Evolutionary conservation across 2,797 vertebrate species (phyloP).

Genomic region (Spatula versicolor): DNA sequence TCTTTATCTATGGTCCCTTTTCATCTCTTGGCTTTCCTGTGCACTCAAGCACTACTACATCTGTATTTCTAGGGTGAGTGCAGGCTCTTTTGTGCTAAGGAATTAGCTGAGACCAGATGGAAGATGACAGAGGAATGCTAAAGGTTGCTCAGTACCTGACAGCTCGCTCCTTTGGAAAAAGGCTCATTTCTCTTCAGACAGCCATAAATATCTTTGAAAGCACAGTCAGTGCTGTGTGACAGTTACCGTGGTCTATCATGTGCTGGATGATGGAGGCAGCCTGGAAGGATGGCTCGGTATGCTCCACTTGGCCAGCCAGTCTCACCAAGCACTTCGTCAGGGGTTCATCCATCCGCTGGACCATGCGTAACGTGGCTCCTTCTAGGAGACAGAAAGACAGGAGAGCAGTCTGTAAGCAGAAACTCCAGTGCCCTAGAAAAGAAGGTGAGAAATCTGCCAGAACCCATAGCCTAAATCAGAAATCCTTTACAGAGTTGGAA

Average conservation of each 20-base stretch:
- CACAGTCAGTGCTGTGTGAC: not conserved
- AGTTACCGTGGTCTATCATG: conserved; percentile 57
- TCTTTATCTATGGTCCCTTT: not conserved
- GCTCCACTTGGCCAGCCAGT: conserved; percentile 59
- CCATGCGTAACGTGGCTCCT: conserved; percentile 20
- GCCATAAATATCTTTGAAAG: not conserved
- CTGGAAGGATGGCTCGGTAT: conserved; percentile 66
- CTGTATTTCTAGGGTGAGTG: not conserved
- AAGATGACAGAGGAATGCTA: not conserved
- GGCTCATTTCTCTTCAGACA: not conserved
- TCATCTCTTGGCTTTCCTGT: not conserved
- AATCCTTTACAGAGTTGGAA: not conserved
- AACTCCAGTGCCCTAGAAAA: not conserved
- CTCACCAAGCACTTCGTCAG: conserved; percentile 62
- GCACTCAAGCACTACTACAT: not conserved
- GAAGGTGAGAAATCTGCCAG: not conserved
- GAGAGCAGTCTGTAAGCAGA: not conserved
- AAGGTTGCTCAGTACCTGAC: not conserved
- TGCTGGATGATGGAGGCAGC: conserved; percentile 71
- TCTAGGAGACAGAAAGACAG: conserved; percentile 40
- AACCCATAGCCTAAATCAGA: not conserved
- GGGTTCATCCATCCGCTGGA: conserved; percentile 59
- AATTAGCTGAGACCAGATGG: not conserved
- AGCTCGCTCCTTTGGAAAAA: not conserved
- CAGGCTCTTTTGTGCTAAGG: not conserved